Evolutionary conservation across 2,797 vertebrate species (phyloP), one percentile per base, ranked within the genome.

Genomic region (Labroides dimidiatus): DNA sequence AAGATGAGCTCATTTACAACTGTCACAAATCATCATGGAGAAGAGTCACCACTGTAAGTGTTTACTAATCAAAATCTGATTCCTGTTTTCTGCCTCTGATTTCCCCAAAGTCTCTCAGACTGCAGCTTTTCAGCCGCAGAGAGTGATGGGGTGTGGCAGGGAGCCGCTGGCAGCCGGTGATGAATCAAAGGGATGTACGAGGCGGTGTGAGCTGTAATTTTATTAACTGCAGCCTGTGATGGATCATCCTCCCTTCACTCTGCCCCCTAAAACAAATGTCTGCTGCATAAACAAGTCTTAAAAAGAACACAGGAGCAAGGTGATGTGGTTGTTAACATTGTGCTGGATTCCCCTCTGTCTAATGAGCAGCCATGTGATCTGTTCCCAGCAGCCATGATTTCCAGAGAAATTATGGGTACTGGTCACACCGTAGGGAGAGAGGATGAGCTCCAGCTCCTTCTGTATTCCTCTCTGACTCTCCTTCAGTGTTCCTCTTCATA

Each of bases 141-240:
- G 81, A 78, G 73, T 90, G 78, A 89, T 87, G 53, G 75, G 89
- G 90, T 84, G 80, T 77, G 92, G 79, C 90, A 93, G 81, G 90
- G 86, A 87, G 86, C 68, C 77, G 80, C 90, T 87, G 91, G 65
- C 73, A 88, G 91, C 86, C 89, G 73, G 81, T 76, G 44, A 88
- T 92, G 91, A 94, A 94, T 95, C 90, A 93, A 79, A 72, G 80
- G 78, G 76, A 92, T 90, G 89, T 84, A 80, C 14, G 27, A 87
- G 78, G 49, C 80, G 48, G 71, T 60, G 72, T 62, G 78, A 87
- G 82, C 80, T 81, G 87, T 91, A 87, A 93, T 93, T 94, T 94
- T 93, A 93, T 92, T 93, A 94, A 92, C 82, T 85, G 85, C 77
- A 83, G 89, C 89, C 78, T 70, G 19, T 87, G 87, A 86, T 91